Evolutionary conservation across 64 coral and sea anemone species (phyloP), one percentile per base, ranked within the genome.

Genomic region (Pocillopora verrucosa): DNA sequence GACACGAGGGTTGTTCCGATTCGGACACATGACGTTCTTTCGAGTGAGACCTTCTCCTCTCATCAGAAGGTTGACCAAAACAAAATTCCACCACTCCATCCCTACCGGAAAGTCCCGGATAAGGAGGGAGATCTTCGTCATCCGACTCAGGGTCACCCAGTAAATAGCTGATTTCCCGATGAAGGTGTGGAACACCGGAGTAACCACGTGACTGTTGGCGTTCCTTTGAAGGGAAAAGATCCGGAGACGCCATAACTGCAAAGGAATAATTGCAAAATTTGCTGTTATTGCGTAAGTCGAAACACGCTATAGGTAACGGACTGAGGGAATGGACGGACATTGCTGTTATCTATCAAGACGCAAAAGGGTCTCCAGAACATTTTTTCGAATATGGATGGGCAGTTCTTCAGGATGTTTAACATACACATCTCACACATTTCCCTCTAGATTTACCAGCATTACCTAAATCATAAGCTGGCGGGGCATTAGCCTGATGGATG

Each of bases 91-190:
- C 69, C 41, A 88, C 74, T 64, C 74, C 83, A 69, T 92, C 80
- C 65, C 89, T 51, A 10, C 57, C 30, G 60, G 92, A 60, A 37
- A 93, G 88, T 69, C 94, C 94, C 10, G 89, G 94, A 76, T 97
- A 97, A 72, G 95, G 95, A 3, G 95, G 95, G n/a, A 79, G 80
- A 14, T 97, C 91, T 45, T 97, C 95, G 37, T 97, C 95, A 22
- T 92, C 87, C 58, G 93, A 92, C 24, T 89, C 74, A 57, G 75
- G 81, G 63, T 91, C 92, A 6, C 92, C 95, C 15, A 97, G 84
- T 13, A 97, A 76, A 58, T 88, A 77, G 51, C 91, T 89, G 24
- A 83, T 79, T 73, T 97, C 95, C 1, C 87, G 91, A 73, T 97
- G 88, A 12, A 92, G 75, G 34, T 86, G 63, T 24, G 90, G 90